Conservation (phyloP, 2,888 invertebrate genomes). For the Drosophila bunnanda region DNA sequence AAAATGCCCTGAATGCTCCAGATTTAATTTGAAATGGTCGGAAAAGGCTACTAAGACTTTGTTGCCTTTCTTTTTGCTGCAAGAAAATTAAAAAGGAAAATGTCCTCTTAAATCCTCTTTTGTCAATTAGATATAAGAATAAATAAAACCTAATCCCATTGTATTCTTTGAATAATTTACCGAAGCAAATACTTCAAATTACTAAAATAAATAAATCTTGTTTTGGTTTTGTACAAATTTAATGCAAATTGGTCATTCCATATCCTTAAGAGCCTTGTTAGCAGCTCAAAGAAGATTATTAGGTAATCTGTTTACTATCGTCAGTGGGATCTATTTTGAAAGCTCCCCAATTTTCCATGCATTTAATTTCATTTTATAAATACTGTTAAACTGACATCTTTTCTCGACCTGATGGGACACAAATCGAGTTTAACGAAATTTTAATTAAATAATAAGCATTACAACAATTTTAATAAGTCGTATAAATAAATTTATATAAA, state of each 20-base stretch:
- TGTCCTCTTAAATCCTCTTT: not conserved
- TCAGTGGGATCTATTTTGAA: not conserved
- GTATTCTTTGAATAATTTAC: not conserved
- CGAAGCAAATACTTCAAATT: too few relatives aligned
- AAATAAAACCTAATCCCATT: not conserved
- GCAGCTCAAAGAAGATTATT: not conserved
- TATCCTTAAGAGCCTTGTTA: not conserved
- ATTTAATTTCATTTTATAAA: slow-evolving; percentile 43
- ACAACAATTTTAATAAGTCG: slow-evolving; percentile 74
- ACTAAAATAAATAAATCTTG: not conserved
- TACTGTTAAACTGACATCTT: slow-evolving; percentile 24
- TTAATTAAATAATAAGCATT: slow-evolving; percentile 74
- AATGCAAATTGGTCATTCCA: not conserved
- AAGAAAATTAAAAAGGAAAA: not conserved
- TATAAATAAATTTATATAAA: slow-evolving; percentile 72
- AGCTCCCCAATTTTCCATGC: slow-evolving; percentile 2
- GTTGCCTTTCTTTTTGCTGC: not conserved
- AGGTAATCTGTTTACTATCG: slow-evolving; percentile 24
- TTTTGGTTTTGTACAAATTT: not conserved
- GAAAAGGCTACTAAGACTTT: slow-evolving; percentile 8
- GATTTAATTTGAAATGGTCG: slow-evolving; percentile 7
- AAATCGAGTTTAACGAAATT: slow-evolving; percentile 72
- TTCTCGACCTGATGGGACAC: not conserved
- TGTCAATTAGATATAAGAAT: not conserved
- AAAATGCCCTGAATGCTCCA: not conserved